Percentiles rank a stretch among this genome's conserved stretches.
phyloP scores from a whole-genome alignment of 2,888 invertebrate genomes.

The Troides aeacus region DNA sequence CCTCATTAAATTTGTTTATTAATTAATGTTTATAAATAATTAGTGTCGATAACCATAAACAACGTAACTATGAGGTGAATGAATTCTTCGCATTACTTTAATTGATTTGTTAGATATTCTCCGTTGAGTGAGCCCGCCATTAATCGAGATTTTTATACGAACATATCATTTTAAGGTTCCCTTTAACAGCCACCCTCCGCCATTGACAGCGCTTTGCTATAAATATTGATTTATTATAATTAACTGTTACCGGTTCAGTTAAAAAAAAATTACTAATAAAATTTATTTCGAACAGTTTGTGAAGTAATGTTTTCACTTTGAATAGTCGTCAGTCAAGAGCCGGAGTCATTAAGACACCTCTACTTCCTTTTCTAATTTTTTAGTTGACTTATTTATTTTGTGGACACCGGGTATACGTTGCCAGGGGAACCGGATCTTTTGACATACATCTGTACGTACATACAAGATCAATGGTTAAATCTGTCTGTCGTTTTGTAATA shows the following conservation, averaged over 20 bases:
- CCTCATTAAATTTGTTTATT: no score
- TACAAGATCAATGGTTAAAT: neutral
- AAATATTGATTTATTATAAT: constrained; percentile 19
- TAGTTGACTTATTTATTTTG: constrained; percentile 2
- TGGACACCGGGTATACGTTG: neutral
- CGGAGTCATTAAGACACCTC: neutral
- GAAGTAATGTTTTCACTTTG: constrained; percentile 3
- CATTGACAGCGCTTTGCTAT: neutral
- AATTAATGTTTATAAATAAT: no score
- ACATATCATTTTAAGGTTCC: constrained; percentile 39
- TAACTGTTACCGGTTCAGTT: neutral
- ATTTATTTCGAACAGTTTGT: constrained; percentile 1
- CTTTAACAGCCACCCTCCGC: constrained; percentile 31
- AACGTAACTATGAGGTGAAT: constrained; percentile 67
- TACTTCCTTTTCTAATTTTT: neutral
- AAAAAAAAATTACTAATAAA: neutral
- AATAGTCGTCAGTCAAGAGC: neutral
- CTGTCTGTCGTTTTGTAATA: no score
- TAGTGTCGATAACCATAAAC: neutral
- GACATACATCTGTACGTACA: neutral
- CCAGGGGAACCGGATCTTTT: neutral
- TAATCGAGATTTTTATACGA: constrained; percentile 55
- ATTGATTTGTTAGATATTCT: constrained; percentile 76
- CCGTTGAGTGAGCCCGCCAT: constrained; percentile 71
- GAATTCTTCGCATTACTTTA: constrained; percentile 75